Conservation (phyloP, 2,797 vertebrate genomes). For the Oryzias dopingdopingensis region DNA sequence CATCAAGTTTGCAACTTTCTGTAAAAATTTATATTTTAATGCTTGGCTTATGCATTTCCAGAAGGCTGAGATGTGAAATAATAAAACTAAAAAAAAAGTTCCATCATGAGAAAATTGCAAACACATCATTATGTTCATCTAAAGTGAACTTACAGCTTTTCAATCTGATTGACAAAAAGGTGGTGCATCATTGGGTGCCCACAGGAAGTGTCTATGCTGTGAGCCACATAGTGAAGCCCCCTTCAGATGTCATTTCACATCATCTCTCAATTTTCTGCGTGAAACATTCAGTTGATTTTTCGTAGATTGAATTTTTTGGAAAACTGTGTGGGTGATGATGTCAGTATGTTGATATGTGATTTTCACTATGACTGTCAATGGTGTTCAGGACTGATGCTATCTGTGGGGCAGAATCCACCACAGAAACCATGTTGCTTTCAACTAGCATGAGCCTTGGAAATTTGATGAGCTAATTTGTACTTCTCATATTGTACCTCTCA, state of each 20-base stretch:
- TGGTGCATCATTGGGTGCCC: constrained; percentile 46
- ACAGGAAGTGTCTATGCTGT: constrained; percentile 66
- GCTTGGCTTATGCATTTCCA: background rate
- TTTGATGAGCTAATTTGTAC: constrained; percentile 68
- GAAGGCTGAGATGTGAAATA: background rate
- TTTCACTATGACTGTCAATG: constrained; percentile 67
- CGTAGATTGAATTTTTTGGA: constrained; percentile 61
- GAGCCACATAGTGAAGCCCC: constrained; percentile 26
- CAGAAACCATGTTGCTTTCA: constrained; percentile 75
- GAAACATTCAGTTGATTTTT: constrained; percentile 67
- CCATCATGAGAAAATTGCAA: background rate
- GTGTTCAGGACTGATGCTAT: constrained; percentile 58
- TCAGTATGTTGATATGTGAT: constrained; percentile 64
- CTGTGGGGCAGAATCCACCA: constrained; percentile 61
- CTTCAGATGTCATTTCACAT: constrained; percentile 35
- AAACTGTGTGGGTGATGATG: constrained; percentile 72
- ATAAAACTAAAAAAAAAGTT: background rate
- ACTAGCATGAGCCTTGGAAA: constrained; percentile 71
- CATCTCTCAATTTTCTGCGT: constrained; percentile 42
- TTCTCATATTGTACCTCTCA: constrained; percentile 66
- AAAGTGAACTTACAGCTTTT: constrained; percentile 22
- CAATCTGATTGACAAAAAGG: constrained; percentile 58
- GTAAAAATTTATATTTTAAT: too few species aligned
- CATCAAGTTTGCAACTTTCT: too few species aligned
- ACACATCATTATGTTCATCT: too few species aligned